Base-by-base conservation (phyloP, 2,797 vertebrate species). In the Apogon talboti region DNA sequence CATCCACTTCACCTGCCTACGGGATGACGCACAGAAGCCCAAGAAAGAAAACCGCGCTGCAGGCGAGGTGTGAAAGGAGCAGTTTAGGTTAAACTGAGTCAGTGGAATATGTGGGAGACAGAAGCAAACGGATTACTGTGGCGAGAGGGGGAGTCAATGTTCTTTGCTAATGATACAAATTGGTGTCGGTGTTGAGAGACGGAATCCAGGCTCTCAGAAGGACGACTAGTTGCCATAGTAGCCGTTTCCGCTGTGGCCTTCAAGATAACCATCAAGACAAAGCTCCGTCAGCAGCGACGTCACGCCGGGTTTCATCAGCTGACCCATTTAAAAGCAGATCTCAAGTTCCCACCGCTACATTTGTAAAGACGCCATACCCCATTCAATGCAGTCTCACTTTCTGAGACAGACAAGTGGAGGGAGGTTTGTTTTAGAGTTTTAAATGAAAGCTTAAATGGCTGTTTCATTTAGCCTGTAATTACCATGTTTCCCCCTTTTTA, bases 181-280 rank as follows among this genome's bases (percentile, higher is more conserved):
- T 61, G 66, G 47, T 38, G 48, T 54, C 5, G 4, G 60, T 0
- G 24, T 56, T n/a, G 28, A 67, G 69, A 83, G 56, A 65, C 50
- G 71, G 24, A 67, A 69, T 45, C 5, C 3, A 74, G 72, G 45
- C 51, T 56, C 28, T 33, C 60, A 28, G 38, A 70, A 55, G 42
- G 37, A 54, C 37, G 40, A 41, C 28, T 41, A 56, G 89, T 92
- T 90, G 69, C 91, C 76, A 90, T 89, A 87, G 86, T 11, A 86
- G 65, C 87, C 40, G 47, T 65, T 86, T 89, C 74, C 44, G 10
- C 74, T 3, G 30, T 24, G 70, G 71, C 67, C 67, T 85, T 33
- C 4, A 71, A 78, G 67, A 77, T 46, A 46, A 33, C 49, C 41
- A 51, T 68, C 44, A 14, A 73, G 63, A 74, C 56, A 16, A 46